Evolutionary conservation across 2,113 vertebrate species (phyloP).

Genomic region (Psilopsiagon aymara): DNA sequence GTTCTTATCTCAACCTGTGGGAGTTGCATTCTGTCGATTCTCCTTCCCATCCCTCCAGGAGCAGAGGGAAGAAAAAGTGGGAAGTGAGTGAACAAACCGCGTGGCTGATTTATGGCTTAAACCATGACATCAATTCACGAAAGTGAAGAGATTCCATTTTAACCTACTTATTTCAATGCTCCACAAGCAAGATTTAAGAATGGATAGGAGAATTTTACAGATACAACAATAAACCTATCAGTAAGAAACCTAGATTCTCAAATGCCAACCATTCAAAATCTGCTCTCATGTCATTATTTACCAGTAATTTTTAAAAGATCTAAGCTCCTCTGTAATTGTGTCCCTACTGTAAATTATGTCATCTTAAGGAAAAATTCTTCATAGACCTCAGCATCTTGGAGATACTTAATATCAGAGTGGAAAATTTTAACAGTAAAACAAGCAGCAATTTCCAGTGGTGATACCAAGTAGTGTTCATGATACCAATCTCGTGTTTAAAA

Average conservation of each 20-base stretch:
- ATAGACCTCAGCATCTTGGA: neutral
- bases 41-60: too few species aligned
- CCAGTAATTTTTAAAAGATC: neutral
- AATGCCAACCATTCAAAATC: neutral
- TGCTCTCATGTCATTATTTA: neutral
- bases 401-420: neutral
- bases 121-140: neutral
- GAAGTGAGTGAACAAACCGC: too few species aligned
- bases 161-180: conserved; percentile 10
- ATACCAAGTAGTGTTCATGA: neutral
- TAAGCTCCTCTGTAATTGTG: neutral
- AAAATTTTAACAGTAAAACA: neutral
- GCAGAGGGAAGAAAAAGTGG: too few species aligned
- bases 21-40: too few species aligned
- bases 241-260: neutral
- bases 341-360: neutral
- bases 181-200: neutral
- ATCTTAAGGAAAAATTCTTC: neutral
- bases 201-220: neutral
- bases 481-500: neutral
- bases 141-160: conserved; percentile 31
- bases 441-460: neutral
- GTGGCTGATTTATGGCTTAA: too few species aligned
- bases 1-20: too few species aligned
- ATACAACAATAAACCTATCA: neutral